Base-by-base conservation (phyloP, 2,113 vertebrate species). In the Eolophus roseicapilla region DNA sequence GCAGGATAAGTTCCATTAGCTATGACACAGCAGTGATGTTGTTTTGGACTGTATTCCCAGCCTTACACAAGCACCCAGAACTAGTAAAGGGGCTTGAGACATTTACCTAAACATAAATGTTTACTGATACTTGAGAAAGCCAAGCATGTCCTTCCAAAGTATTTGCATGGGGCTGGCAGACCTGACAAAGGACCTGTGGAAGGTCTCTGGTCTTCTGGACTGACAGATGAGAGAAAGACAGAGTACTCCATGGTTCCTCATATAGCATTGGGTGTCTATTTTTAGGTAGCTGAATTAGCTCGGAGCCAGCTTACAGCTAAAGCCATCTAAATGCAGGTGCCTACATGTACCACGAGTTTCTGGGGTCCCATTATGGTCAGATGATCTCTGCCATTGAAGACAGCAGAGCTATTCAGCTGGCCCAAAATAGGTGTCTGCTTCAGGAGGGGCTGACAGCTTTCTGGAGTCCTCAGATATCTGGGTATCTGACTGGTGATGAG, bases 1-100 rank as follows among this genome's bases (percentile, higher is more conserved):
- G 57, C 75, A 75, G 79, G 46, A 55, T 33, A 92, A 92, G 80
- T 89, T 95, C 81, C 77, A 63, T 82, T 86, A 23, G 49, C 53
- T 81, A 16, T 52, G 82, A 79, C 52, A 46, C 19, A 50, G 46
- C 4, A 4, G n/a, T 5, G 16, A 73, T 3, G 10, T 6, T 20
- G 50, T 70, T 85, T 55, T 18, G 23, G 68, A 41, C 29, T 33
- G 4, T 50, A 46, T 79, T 86, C 81, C 27, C 39, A 91, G 31
- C 69, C 47, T 91, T 19, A 19, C 39, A 71, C 29, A 60, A 46
- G 8, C 33, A 27, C 2, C 6, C 19, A 68, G 78, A 76, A 47
- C 27, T 71, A 79, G 46, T 55, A 68, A 68, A 47, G 62, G 23
- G 9, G 35, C 24, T 55, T 87, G 55, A 71, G 84, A 60, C 3